Percentiles rank a stretch among this genome's conserved stretches.
Conservation (phyloP, 2,888 invertebrate genomes). For the Apantesis nais region DNA sequence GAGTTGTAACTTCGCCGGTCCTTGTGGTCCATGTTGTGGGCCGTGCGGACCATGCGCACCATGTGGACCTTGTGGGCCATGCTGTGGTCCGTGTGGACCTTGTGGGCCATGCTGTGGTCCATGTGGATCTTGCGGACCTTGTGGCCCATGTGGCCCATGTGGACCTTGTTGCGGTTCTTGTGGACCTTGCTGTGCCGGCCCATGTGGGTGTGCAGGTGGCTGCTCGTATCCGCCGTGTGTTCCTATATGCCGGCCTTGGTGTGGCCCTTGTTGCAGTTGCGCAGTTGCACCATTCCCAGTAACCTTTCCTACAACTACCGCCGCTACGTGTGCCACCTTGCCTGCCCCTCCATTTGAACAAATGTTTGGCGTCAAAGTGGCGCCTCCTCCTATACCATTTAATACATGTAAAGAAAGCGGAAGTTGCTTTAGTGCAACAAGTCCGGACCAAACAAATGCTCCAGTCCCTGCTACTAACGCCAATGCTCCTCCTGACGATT, state of each 20-base stretch:
- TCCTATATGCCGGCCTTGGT: conserved; percentile 36
- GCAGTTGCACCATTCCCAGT: conserved; percentile 13
- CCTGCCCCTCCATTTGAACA: conserved; percentile 11
- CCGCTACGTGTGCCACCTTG: background rate
- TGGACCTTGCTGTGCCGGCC: conserved; percentile 8
- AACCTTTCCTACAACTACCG: background rate
- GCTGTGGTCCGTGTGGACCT: conserved; percentile 30
- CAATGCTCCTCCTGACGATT: background rate
- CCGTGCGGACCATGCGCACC: background rate
- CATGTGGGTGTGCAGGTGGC: conserved; percentile 4
- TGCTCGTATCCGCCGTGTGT: conserved; percentile 14
- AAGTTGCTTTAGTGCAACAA: background rate
- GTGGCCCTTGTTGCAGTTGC: conserved; percentile 45
- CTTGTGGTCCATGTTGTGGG: conserved; percentile 30
- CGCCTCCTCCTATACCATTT: background rate
- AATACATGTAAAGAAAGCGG: background rate
- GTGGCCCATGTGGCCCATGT: conserved; percentile 37
- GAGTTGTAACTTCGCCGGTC: conserved; percentile 7
- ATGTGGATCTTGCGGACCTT: conserved; percentile 27
- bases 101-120: conserved; percentile 36
- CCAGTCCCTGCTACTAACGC: background rate
- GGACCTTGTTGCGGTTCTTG: conserved; percentile 28
- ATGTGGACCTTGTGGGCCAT: background rate
- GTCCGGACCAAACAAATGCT: background rate
- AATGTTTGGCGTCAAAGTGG: conserved; percentile 7